Evolutionary conservation across 2,888 invertebrate species (phyloP).

Genomic region (Polia nebulosa): DNA sequence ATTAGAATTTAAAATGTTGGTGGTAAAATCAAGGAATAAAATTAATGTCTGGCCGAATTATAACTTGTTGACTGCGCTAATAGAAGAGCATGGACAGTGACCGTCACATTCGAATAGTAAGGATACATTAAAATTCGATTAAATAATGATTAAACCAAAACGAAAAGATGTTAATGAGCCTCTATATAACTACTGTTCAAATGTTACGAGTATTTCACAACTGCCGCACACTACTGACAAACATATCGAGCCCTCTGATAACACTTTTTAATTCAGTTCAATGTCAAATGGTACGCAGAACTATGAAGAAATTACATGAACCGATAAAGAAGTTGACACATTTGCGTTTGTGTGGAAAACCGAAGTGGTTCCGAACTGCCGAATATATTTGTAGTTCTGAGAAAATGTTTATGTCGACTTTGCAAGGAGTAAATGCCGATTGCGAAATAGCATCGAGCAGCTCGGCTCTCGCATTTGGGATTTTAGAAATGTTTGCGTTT

Average conservation of each 20-base stretch:
- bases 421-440: constrained; percentile 83
- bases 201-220: constrained; percentile 81
- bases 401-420: constrained; percentile 83
- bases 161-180: constrained; percentile 79
- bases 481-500: constrained; percentile 87
- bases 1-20: constrained; percentile 66
- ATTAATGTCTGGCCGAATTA: constrained; percentile 73
- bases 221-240: constrained; percentile 72
- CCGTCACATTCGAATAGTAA: constrained; percentile 74
- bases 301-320: constrained; percentile 84
- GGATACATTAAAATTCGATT: constrained; percentile 84
- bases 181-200: constrained; percentile 74
- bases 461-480: constrained; percentile 81
- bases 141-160: constrained; percentile 81
- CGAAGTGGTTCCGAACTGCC: constrained; percentile 70
- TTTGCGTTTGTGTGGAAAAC: constrained; percentile 66
- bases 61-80: constrained; percentile 82
- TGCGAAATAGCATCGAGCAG: constrained; percentile 79
- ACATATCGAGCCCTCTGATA: constrained; percentile 84
- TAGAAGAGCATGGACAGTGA: constrained; percentile 73
- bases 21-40: constrained; percentile 66
- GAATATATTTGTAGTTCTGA: constrained; percentile 80
- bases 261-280: constrained; percentile 87
- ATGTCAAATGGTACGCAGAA: constrained; percentile 82
- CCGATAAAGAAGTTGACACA: constrained; percentile 75